Evolutionary conservation across 30 jellyfish, hydroid and myxozoan species (phyloP).

Genomic region (Sanderia malayensis): DNA sequence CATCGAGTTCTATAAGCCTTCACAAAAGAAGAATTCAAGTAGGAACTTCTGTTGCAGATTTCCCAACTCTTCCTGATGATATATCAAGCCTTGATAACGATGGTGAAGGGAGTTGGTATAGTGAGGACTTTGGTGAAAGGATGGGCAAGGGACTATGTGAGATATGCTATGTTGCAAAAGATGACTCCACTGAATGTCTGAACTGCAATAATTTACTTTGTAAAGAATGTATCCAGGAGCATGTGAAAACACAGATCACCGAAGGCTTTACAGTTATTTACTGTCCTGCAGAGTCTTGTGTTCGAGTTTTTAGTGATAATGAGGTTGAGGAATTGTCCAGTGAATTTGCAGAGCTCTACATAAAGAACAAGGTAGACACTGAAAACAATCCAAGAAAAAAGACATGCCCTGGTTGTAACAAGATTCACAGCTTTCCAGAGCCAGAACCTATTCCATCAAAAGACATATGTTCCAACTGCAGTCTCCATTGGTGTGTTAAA

Average conservation of each 20-base stretch:
- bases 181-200: background rate
- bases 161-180: background rate
- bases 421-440: constrained; percentile 34
- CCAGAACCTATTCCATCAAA: constrained; percentile 41
- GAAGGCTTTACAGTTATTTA: constrained; percentile 39
- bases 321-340: constrained; percentile 34
- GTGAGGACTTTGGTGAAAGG: too few relatives aligned
- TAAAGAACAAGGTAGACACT: constrained; percentile 65
- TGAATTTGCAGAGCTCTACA: constrained; percentile 23
- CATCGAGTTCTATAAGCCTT: too few relatives aligned
- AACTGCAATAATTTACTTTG: constrained; percentile 20
- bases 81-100: too few relatives aligned
- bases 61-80: too few relatives aligned
- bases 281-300: constrained; percentile 57
- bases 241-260: constrained; percentile 28
- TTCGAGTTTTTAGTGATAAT: constrained; percentile 25
- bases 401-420: constrained; percentile 90
- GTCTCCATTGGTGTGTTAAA: constrained; percentile 69
- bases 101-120: too few relatives aligned
- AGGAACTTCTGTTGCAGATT: too few relatives aligned
- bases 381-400: constrained; percentile 66
- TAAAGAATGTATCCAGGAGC: constrained; percentile 34
- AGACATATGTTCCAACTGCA: constrained; percentile 52
- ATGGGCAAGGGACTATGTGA: too few relatives aligned
- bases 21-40: too few relatives aligned